Base-by-base conservation (phyloP, 35 echinoderm and acorn worm species). In the Strongylocentrotus purpuratus region DNA sequence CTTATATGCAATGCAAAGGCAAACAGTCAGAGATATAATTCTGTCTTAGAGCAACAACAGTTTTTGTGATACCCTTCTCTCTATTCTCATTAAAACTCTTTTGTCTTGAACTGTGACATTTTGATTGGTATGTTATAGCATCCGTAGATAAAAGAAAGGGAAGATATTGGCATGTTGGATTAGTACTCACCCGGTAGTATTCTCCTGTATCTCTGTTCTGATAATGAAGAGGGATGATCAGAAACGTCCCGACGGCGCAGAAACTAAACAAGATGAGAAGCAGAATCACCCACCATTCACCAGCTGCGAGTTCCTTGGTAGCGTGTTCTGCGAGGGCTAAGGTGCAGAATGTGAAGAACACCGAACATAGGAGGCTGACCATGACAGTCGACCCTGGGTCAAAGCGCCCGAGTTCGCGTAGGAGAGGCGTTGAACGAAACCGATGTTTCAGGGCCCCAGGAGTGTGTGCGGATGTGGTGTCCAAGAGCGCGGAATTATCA, bases 201-300 rank as follows among this genome's bases (percentile, higher is more conserved):
- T 58, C 46, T 47, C 22, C 20, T 33, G 48, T 93, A 58, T 58
- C 48, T 91, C 60, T 10, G 89, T 94, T 55, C 95, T 95, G 50
- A 78, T 97, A 46, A 85, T 97, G 95, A 59, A 97, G 31, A 11
- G 94, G 90, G 92, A 97, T 96, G 12, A 94, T 35, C 4, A 96
- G 61, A 65, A 97, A 97, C 11, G 94, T 65, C 9, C 94, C 32
- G 31, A 96, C 48, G 9, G 94, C 94, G 15, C 95, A 25, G 47
- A 95, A 2, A 10, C 13, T 47, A 71, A 95, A 65, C 4, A 90
- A 0, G 35, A 94, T 48, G 31, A 96, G 60, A 7, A 95, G 41
- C 12, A 96, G 7, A 15, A 93, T 25, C n/a, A 94, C 91, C 95
- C 95, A 97, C 95, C 95, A 95, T 45, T 95, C 94, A 4, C 95